phyloP scores from a whole-genome alignment of 2,797 vertebrate genomes.

The Enteromius unitaeniatus region DNA sequence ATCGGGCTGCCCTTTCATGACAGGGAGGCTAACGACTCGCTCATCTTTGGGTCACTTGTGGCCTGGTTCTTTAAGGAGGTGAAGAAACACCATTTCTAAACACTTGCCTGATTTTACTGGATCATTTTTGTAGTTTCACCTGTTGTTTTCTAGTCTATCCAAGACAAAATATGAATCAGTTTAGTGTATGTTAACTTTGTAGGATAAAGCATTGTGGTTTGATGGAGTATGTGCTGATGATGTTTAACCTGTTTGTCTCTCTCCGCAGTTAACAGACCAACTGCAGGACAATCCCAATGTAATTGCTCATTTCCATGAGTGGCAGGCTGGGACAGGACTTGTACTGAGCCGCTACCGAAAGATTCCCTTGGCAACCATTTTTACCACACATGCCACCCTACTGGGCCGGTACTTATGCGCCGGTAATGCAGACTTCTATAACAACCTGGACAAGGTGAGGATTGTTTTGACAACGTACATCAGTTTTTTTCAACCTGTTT shows the following conservation, averaged over 20 bases:
- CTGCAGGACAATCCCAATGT: slow-evolving; percentile 81
- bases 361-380: slow-evolving; percentile 89
- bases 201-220: background rate
- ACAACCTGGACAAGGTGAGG: slow-evolving; percentile 90
- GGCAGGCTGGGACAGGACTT: slow-evolving; percentile 91
- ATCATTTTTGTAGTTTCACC: background rate
- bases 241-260: slow-evolving; percentile 1
- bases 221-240: background rate
- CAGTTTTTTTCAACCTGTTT: background rate
- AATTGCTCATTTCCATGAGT: slow-evolving; percentile 93
- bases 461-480: background rate
- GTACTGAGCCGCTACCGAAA: slow-evolving; percentile 85
- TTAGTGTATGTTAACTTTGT: background rate
- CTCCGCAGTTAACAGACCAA: slow-evolving; percentile 82
- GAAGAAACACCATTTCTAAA: background rate
- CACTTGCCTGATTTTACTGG: background rate
- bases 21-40: slow-evolving; percentile 89
- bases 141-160: background rate
- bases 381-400: slow-evolving; percentile 94
- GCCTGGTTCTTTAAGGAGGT: slow-evolving; percentile 97
- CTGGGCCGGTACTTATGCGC: slow-evolving; percentile 95
- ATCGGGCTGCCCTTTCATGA: slow-evolving; percentile 91
- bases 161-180: background rate
- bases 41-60: slow-evolving; percentile 91
- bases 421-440: slow-evolving; percentile 95